phyloP scores from a whole-genome alignment of 2,113 vertebrate species.

The Todiramphus saurophagus region DNA sequence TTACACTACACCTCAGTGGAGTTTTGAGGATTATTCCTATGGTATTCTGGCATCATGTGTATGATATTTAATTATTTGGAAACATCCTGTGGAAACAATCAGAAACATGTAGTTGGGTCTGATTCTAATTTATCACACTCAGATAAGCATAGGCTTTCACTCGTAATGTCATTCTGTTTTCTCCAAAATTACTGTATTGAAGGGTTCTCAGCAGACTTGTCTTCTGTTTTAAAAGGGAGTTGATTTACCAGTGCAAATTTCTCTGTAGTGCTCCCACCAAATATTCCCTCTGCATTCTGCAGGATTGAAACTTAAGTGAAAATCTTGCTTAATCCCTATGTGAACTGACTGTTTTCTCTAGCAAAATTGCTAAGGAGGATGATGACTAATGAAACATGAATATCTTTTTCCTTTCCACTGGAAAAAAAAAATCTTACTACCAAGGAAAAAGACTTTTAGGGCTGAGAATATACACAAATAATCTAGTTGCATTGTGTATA shows the following conservation, averaged over 20 bases:
- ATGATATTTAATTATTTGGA: neutral
- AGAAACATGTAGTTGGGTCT: neutral
- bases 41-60: neutral
- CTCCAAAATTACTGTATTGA: neutral
- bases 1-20: neutral
- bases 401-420: neutral
- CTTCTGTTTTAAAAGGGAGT: neutral
- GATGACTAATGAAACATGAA: neutral
- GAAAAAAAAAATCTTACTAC: neutral
- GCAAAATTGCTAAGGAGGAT: neutral
- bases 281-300: neutral
- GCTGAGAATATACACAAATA: neutral
- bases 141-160: neutral
- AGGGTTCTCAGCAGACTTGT: neutral
- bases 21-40: neutral
- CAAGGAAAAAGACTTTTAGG: neutral
- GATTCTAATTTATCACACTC: neutral
- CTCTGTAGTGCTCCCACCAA: neutral
- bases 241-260: neutral
- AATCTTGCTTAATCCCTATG: neutral
- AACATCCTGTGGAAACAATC: neutral
- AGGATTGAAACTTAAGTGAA: neutral
- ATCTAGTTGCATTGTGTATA: neutral
- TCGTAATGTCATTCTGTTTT: neutral
- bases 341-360: neutral